A percentile compares a stretch with the other conserved stretches of the same genome.
These are phyloP conservation scores for Homarus gammarus DNA, from an alignment of 2,888 invertebrate genomes.

Conservation along the genomic window DNA sequence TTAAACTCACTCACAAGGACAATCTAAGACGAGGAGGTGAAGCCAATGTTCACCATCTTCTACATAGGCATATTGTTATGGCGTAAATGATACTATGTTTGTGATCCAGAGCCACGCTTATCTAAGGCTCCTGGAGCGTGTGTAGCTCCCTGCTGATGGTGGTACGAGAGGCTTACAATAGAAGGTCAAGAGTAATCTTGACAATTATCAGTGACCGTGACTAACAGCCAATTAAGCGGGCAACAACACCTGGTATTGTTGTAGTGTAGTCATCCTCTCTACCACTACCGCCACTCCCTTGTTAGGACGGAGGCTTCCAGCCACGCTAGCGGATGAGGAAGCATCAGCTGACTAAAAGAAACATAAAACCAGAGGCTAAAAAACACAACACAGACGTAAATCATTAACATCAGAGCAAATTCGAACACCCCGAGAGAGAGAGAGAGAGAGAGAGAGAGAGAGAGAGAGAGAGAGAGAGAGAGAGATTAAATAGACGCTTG, in stretches of 20 bases:
- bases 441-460: conserved; percentile 5
- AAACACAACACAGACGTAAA: not conserved
- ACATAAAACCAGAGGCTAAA: too few species aligned
- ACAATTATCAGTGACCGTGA: conserved; percentile 30
- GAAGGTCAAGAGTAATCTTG: conserved; percentile 46
- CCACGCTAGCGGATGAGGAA: too few species aligned
- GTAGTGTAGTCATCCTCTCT: not conserved
- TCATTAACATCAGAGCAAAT: not conserved
- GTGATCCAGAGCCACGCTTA: too few species aligned
- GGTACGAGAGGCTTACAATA: conserved; percentile 11
- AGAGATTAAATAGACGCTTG: not conserved
- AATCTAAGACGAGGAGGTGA: too few species aligned
- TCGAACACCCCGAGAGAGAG: not conserved
- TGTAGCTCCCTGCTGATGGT: conserved; percentile 11
- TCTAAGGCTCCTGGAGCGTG: not conserved
- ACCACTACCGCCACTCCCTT: not conserved
- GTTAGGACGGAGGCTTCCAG: not conserved
- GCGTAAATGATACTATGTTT: too few species aligned
- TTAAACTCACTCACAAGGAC: too few species aligned
- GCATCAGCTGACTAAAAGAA: too few species aligned
- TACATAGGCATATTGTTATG: too few species aligned
- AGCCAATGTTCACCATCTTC: too few species aligned
- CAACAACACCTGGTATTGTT: conserved; percentile 40
- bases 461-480: conserved; percentile 16
- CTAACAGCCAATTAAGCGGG: conserved; percentile 44